Evolutionary conservation across 2,113 vertebrate species (phyloP).

Genomic region (Aphelocoma coerulescens): DNA sequence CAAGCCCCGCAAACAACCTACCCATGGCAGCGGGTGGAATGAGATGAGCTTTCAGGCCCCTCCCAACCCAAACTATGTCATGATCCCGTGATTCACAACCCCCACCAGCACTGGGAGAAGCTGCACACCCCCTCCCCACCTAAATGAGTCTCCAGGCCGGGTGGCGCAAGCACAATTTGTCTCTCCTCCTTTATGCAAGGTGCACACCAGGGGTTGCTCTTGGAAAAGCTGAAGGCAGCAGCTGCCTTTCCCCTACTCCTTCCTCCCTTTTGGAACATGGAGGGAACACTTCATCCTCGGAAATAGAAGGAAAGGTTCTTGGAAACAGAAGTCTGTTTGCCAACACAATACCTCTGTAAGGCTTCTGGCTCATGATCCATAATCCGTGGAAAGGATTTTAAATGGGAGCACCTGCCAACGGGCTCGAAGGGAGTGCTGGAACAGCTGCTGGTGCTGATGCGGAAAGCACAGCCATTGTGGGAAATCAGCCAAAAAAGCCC

Average conservation of each 20-base stretch:
- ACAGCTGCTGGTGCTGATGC: neutral
- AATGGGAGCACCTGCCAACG: neutral
- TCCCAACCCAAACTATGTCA: neutral
- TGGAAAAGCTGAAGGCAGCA: neutral
- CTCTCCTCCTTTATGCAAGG: neutral
- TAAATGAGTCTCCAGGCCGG: accelerated
- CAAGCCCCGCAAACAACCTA: too few relatives aligned
- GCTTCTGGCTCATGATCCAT: neutral
- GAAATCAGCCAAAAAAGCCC: neutral
- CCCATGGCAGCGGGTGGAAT: neutral
- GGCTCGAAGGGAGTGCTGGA: neutral
- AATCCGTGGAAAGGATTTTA: neutral
- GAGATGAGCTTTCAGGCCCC: neutral
- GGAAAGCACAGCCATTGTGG: neutral
- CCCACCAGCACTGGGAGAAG: neutral
- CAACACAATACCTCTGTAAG: neutral
- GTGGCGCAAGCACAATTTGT: neutral
- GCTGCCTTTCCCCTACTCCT: neutral
- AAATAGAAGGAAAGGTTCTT: neutral
- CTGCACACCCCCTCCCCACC: neutral
- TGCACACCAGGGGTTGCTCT: neutral
- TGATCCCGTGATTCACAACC: neutral
- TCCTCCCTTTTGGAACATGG: neutral
- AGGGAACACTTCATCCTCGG: neutral
- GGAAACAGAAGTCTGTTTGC: neutral